Percentiles rank a stretch among this genome's conserved stretches.
Conservation (phyloP, 2,113 vertebrate genomes). For the Natator depressus region DNA sequence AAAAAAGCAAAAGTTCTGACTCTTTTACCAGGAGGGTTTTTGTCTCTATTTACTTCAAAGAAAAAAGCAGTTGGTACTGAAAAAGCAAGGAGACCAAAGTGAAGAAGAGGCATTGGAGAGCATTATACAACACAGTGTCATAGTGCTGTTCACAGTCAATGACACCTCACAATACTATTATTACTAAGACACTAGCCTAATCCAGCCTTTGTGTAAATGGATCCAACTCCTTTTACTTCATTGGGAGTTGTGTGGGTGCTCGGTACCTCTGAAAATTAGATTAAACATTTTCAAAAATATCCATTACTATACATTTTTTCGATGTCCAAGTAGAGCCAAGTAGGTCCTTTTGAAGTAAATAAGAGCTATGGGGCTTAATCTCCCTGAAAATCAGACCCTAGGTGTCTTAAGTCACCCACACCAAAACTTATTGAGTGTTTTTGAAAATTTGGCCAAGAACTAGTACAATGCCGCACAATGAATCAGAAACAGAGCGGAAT, state of each 20-base stretch:
- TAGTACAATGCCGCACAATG: background rate
- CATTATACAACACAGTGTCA: constrained; percentile 15
- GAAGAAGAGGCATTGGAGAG: background rate
- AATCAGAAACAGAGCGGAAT: background rate
- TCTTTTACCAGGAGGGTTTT: background rate
- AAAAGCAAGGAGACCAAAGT: constrained; percentile 10
- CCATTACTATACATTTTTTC: background rate
- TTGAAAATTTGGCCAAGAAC: background rate
- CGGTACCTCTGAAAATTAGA: background rate
- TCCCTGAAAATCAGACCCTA: background rate
- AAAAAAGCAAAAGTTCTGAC: background rate
- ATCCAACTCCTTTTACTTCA: constrained; percentile 10
- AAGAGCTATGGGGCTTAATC: background rate
- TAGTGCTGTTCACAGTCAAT: constrained; percentile 8
- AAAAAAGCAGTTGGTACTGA: background rate
- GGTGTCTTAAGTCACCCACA: background rate
- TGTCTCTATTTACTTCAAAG: constrained; percentile 15
- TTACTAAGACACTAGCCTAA: background rate
- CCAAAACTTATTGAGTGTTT: background rate
- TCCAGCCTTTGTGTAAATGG: constrained; percentile 1
- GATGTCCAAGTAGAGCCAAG: background rate
- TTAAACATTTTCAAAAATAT: background rate
- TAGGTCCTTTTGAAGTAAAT: background rate
- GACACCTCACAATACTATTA: constrained; percentile 27
- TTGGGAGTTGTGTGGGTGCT: constrained; percentile 3